Conservation (phyloP, 2,113 vertebrate species). For the Rhipidura dahli region DNA sequence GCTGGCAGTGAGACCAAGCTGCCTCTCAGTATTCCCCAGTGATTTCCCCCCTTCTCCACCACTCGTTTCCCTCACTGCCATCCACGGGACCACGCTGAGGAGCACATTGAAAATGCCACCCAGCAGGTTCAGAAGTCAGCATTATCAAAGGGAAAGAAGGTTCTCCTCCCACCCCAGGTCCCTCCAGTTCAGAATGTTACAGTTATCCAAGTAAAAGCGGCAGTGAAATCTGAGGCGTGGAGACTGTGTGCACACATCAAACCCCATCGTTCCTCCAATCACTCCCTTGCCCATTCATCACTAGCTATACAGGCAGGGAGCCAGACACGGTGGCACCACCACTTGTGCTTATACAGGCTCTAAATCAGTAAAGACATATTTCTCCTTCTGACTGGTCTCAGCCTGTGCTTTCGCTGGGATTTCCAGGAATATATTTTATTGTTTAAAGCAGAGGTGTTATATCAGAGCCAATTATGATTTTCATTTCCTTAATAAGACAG, state of each 20-base stretch:
- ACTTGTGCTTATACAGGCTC: slow-evolving; percentile 65
- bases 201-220: slow-evolving; percentile 9
- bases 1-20: background rate
- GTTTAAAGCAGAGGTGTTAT: slow-evolving; percentile 46
- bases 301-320: slow-evolving; percentile 56
- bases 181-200: background rate
- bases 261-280: slow-evolving; percentile 43
- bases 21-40: background rate
- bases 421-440: slow-evolving; percentile 59
- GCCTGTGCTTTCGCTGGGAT: background rate
- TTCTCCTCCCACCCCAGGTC: background rate
- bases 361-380: slow-evolving; percentile 55
- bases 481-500: slow-evolving; percentile 48
- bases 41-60: background rate
- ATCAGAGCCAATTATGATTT: slow-evolving; percentile 27
- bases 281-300: slow-evolving; percentile 60
- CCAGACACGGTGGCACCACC: slow-evolving; percentile 71
- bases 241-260: slow-evolving; percentile 48
- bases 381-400: slow-evolving; percentile 40
- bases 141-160: slow-evolving; percentile 7
- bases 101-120: background rate
- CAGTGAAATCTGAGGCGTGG: slow-evolving; percentile 52
- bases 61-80: background rate
- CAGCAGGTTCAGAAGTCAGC: slow-evolving; percentile 21
- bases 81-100: accelerated